Conservation (phyloP, 2,113 vertebrate genomes). For the Calyptommatus sinebrachiatus region DNA sequence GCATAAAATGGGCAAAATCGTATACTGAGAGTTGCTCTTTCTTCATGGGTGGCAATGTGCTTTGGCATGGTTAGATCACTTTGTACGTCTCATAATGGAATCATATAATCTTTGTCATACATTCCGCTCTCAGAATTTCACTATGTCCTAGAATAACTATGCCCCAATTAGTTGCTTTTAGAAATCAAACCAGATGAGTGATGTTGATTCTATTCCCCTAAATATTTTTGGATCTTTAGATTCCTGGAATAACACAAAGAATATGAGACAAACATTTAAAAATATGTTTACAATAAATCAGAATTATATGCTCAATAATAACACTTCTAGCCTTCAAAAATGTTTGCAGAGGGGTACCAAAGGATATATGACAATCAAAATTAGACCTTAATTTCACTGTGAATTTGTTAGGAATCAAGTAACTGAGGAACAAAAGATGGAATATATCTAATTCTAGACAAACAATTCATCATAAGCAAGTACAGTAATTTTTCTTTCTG, state of each 20-base stretch:
- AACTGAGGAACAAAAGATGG: background rate
- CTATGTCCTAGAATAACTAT: background rate
- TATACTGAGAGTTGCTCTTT: background rate
- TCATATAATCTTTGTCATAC: background rate
- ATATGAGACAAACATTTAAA: background rate
- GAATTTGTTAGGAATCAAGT: background rate
- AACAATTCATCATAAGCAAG: background rate
- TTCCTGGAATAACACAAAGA: background rate
- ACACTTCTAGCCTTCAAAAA: too few species aligned
- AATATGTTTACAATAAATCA: too few species aligned
- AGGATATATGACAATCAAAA: background rate
- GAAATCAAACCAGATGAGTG: background rate
- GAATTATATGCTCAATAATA: too few species aligned
- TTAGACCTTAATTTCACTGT: too few species aligned
- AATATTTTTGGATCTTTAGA: background rate
- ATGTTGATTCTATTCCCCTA: background rate
- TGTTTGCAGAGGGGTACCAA: background rate
- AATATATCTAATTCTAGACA: too few species aligned
- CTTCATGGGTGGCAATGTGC: background rate
- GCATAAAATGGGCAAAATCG: too few species aligned
- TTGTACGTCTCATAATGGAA: background rate
- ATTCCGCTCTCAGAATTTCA: background rate
- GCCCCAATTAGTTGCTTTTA: background rate
- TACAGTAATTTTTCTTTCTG: background rate
- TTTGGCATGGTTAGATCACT: accelerated